Base-by-base conservation (phyloP, 2,888 invertebrate genomes). In the Cepaea hortensis region DNA sequence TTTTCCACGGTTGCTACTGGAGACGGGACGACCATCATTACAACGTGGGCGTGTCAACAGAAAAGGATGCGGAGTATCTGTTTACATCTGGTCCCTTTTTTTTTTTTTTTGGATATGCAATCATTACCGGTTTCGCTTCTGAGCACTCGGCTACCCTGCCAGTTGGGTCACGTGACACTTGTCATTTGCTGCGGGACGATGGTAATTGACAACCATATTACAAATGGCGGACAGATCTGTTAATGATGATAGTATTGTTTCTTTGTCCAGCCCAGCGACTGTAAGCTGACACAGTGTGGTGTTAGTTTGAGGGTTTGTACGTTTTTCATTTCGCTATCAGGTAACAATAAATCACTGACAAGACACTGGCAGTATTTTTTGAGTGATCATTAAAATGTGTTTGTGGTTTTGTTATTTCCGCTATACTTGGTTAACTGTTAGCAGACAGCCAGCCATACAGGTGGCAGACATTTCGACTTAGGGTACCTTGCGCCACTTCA, bases 101-200 rank as follows among this genome's bases (percentile, higher is more conserved):
- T 61, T 61, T 23, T 61, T 79, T 79, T 4, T 61, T 46, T 18
- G 55, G 61, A 61, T 79, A 61, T 79, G 13, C 77, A 79, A 61
- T 79, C 77, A 79, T 79, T 79, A 79, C 77, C 77, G 61, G 77
- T 79, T 79, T 79, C 77, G n/a, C 77, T 79, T 79, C 77, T 61
- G 77, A 79, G 77, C 55, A 23, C 61, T 11, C 13, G 23, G n/a
- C 77, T 55, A 9, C 77, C n/a, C 23, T 55, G 46, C 55, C 55
- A 79, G 61, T 79, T 55, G 61, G 61, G 77, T 79, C 77, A 79
- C 77, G 77, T 79, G 77, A 79, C 77, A 79, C 77, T 61, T 11
- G 77, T 79, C 77, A 79, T 79, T 79, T 61, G 55, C 77, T 61
- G 77, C 77, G 77, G 77, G 77, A 11, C 61, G 35, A 35, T 35